Evolutionary conservation across 2,888 invertebrate genomes (phyloP).

Genomic region (Lomographa bimaculata): DNA sequence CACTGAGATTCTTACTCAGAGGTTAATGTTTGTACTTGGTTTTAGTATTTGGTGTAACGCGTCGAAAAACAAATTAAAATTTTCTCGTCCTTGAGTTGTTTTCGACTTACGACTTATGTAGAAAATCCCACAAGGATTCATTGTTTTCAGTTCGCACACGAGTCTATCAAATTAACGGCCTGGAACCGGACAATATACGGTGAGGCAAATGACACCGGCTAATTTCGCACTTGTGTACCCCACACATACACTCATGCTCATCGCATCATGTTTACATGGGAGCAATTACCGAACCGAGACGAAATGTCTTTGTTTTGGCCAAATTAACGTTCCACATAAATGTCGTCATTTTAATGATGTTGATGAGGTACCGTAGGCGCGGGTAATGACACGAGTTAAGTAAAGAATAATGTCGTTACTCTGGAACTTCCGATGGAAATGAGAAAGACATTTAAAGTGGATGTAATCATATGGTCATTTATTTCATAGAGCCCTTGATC

Average conservation of each 20-base stretch:
- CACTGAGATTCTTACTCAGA: conserved; percentile 39
- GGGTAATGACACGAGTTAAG: conserved; percentile 30
- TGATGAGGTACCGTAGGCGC: conserved; percentile 23
- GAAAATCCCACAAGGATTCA: background rate
- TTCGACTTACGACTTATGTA: no score
- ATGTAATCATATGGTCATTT: background rate
- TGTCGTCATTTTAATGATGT: conserved; percentile 37
- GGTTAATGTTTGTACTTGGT: conserved; percentile 41
- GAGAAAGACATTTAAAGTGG: conserved; percentile 5
- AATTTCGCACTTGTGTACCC: conserved; percentile 55
- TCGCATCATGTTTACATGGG: conserved; percentile 39
- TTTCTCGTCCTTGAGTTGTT: no score
- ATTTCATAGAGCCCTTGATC: conserved; percentile 9
- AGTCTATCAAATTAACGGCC: conserved; percentile 65
- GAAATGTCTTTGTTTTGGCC: conserved; percentile 47
- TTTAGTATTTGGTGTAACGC: no score
- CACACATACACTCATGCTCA: conserved; percentile 10
- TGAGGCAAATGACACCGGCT: conserved; percentile 33
- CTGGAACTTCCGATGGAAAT: conserved; percentile 3
- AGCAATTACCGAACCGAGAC: conserved; percentile 50
- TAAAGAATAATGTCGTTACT: conserved; percentile 21
- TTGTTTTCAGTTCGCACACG: background rate
- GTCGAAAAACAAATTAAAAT: no score
- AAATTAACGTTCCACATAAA: conserved; percentile 38
- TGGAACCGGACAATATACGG: conserved; percentile 53